Conservation (phyloP, 2,113 vertebrate species). For the Percopsis transmontana region DNA sequence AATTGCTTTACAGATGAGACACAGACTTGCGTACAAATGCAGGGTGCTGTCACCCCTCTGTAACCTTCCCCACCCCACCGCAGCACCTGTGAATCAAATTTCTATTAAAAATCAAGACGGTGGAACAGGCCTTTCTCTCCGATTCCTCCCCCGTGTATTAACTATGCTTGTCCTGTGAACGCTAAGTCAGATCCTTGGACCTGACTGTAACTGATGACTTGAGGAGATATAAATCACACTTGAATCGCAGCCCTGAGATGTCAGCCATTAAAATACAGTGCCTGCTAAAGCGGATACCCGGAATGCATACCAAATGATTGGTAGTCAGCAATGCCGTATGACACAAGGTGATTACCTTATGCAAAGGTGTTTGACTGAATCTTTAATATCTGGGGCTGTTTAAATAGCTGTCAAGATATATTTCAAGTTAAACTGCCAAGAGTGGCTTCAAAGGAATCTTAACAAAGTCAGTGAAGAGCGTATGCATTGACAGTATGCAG, state of each 20-base stretch:
- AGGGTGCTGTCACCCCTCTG: constrained; percentile 30
- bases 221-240: constrained; percentile 72
- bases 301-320: constrained; percentile 70
- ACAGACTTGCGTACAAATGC: constrained; percentile 62
- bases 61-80: constrained; percentile 32
- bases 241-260: constrained; percentile 70
- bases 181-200: constrained; percentile 63
- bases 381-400: constrained; percentile 53
- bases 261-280: constrained; percentile 71
- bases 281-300: constrained; percentile 46
- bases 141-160: constrained; percentile 22
- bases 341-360: constrained; percentile 57
- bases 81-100: constrained; percentile 47
- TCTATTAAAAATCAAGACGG: constrained; percentile 29
- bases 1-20: constrained; percentile 73
- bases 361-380: constrained; percentile 60
- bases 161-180: constrained; percentile 43
- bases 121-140: constrained; percentile 30
- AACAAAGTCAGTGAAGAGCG: constrained; percentile 35
- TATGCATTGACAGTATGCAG: constrained; percentile 39
- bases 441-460: constrained; percentile 34
- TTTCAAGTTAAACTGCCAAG: constrained; percentile 41
- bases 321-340: constrained; percentile 56
- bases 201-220: constrained; percentile 70
- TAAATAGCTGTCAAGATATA: constrained; percentile 55